These are phyloP conservation scores for Nanorana parkeri DNA, from an alignment of 2,113 vertebrate species.

Conservation along the genomic window DNA sequence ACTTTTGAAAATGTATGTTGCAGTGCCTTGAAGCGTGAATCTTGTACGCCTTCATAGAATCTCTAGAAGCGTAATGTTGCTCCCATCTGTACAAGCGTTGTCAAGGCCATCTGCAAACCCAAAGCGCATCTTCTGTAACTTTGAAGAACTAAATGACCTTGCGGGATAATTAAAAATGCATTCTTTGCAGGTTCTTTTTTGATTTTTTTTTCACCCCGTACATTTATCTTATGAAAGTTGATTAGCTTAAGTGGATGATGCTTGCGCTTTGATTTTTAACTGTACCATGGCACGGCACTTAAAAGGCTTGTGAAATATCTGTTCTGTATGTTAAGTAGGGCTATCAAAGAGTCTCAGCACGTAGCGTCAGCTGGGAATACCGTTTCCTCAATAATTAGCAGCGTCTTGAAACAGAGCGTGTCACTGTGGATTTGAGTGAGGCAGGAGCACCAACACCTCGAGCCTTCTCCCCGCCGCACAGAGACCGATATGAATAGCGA, in stretches of 20 bases:
- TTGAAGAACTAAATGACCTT: conserved; percentile 44
- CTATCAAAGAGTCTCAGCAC: conserved; percentile 41
- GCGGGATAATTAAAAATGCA: conserved; percentile 44
- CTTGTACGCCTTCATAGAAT: too few relatives aligned
- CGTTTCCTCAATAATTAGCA: conserved; percentile 47
- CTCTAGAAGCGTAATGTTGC: too few relatives aligned
- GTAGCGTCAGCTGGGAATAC: conserved; percentile 38
- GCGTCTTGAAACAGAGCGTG: conserved; percentile 25
- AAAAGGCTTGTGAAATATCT: conserved; percentile 12
- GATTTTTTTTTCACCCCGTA: conserved; percentile 2
- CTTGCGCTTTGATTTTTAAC: conserved; percentile 37
- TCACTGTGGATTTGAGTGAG: conserved; percentile 30
- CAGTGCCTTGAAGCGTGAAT: too few relatives aligned
- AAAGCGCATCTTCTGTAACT: neutral
- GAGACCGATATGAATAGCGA: conserved; percentile 10
- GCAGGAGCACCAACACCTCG: conserved; percentile 9
- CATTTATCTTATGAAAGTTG: conserved; percentile 44
- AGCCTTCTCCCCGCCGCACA: conserved; percentile 8
- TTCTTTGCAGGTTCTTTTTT: conserved; percentile 22
- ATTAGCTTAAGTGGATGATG: conserved; percentile 40
- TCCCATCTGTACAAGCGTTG: too few relatives aligned
- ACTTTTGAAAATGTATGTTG: too few relatives aligned
- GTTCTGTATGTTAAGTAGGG: conserved; percentile 48
- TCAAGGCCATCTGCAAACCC: neutral
- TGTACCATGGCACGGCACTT: conserved; percentile 15